These are phyloP conservation scores for Orientallactaga bullata DNA, from an alignment of 2,113 vertebrate species.

Conservation along the genomic window DNA sequence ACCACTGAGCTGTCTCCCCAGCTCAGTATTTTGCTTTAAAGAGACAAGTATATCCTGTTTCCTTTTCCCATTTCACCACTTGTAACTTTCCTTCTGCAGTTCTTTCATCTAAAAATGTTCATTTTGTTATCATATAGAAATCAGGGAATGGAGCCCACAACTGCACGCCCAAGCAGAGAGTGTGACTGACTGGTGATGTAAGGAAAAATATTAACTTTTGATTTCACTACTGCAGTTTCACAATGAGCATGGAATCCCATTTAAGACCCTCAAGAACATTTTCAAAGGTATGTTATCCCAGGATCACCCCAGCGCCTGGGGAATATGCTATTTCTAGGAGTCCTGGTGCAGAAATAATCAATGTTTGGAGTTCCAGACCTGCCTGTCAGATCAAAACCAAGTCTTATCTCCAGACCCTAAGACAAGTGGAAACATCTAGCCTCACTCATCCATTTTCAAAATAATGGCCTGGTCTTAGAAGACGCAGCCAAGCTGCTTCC, in stretches of 20 bases:
- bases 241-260: slow-evolving; percentile 33
- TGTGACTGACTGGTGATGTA: slow-evolving; percentile 32
- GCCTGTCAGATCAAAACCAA: slow-evolving; percentile 57
- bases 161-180: slow-evolving; percentile 63
- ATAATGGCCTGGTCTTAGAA: slow-evolving; percentile 46
- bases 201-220: slow-evolving; percentile 62
- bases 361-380: slow-evolving; percentile 18
- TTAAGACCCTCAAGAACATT: background rate
- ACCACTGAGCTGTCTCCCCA: too few relatives aligned
- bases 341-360: slow-evolving; percentile 49
- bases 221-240: slow-evolving; percentile 58
- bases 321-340: background rate
- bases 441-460: slow-evolving; percentile 69
- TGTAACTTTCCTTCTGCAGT: slow-evolving; percentile 59
- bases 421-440: slow-evolving; percentile 53
- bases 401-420: slow-evolving; percentile 63
- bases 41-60: background rate
- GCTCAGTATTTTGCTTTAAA: slow-evolving; percentile 2
- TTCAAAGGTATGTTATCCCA: slow-evolving; percentile 46
- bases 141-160: slow-evolving; percentile 32
- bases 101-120: slow-evolving; percentile 64
- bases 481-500: slow-evolving; percentile 56
- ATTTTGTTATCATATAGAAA: slow-evolving; percentile 66
- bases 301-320: background rate
- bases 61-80: background rate